phyloP scores from a whole-genome alignment of 2,797 vertebrate genomes.

The Streptopelia turtur region DNA sequence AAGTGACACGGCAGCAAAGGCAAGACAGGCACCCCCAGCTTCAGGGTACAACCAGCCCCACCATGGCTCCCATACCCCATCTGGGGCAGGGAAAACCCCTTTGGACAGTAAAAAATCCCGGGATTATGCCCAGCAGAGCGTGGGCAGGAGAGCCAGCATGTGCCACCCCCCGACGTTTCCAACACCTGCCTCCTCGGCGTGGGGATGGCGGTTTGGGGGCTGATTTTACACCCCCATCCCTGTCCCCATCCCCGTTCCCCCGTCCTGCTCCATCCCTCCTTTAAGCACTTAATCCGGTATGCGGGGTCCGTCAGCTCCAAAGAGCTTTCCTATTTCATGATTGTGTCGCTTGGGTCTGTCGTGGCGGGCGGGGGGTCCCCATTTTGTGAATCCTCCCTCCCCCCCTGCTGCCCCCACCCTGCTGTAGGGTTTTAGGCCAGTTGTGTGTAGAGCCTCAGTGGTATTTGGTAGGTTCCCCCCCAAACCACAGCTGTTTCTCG shows the following conservation, averaged over 20 bases:
- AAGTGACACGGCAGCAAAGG: slow-evolving; percentile 5
- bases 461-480: slow-evolving; percentile 73
- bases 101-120: neutral
- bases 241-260: no score
- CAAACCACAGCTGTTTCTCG: slow-evolving; percentile 70
- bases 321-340: slow-evolving; percentile 78
- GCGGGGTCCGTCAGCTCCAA: slow-evolving; percentile 75
- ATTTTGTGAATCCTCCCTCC: slow-evolving; percentile 64
- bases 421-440: slow-evolving; percentile 70
- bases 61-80: neutral
- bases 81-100: neutral
- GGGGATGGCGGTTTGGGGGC: neutral
- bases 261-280: slow-evolving; percentile 40
- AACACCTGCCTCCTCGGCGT: neutral
- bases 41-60: neutral
- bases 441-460: slow-evolving; percentile 48
- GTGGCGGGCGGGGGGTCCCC: slow-evolving; percentile 48
- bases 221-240: neutral
- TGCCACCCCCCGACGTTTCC: neutral
- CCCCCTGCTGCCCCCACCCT: slow-evolving; percentile 44
- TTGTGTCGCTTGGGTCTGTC: slow-evolving; percentile 70
- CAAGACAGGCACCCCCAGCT: neutral
- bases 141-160: neutral
- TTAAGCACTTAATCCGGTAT: slow-evolving; percentile 89
- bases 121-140: neutral